Evolutionary conservation across 2,113 vertebrate species (phyloP).

Genomic region (Todiramphus chloris): DNA sequence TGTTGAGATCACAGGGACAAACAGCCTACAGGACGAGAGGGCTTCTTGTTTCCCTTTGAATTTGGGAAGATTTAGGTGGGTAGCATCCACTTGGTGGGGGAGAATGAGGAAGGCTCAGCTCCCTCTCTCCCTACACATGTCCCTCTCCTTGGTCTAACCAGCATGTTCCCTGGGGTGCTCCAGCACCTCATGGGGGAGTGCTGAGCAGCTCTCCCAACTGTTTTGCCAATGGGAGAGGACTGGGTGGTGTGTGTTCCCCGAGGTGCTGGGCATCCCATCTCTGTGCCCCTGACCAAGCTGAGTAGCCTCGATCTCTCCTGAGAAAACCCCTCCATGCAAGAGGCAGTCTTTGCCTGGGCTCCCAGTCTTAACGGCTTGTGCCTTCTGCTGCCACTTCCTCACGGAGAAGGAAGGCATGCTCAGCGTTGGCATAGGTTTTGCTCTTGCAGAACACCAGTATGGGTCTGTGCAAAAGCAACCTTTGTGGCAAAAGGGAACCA

Average conservation of each 20-base stretch:
- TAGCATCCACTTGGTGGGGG: neutral
- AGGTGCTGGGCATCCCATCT: neutral
- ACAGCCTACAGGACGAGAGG: neutral
- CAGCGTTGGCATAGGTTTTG: fast-evolving
- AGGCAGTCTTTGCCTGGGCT: neutral
- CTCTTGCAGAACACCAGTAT: neutral
- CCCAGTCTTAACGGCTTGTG: neutral
- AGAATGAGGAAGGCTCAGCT: neutral
- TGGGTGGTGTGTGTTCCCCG: fast-evolving
- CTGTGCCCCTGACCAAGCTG: neutral
- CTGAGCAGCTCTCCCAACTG: neutral
- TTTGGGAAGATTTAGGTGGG: neutral
- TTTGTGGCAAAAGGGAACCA: neutral
- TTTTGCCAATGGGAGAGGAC: neutral
- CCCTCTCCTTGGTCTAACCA: neutral
- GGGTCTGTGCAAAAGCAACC: neutral
- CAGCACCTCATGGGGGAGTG: fast-evolving
- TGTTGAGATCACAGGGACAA: neutral
- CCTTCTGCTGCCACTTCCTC: neutral
- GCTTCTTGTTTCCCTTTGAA: neutral
- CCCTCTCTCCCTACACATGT: fast-evolving
- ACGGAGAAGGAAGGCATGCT: neutral
- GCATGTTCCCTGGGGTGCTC: fast-evolving
- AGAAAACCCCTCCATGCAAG: fast-evolving
- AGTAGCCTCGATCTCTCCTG: neutral